Evolutionary conservation across 1,140 invertebrate species (phyloP).

Genomic region (Lithobius niger): DNA sequence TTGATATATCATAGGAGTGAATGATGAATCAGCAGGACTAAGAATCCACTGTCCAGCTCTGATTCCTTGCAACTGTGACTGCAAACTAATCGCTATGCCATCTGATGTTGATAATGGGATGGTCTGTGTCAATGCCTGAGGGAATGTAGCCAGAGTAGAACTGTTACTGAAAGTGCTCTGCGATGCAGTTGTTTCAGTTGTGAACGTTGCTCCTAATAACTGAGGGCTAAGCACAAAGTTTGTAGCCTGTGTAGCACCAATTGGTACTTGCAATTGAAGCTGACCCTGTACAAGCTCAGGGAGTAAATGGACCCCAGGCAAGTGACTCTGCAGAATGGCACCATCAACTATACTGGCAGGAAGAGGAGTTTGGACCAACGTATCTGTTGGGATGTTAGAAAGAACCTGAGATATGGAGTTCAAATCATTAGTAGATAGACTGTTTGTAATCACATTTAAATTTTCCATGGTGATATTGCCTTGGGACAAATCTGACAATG

Average conservation of each 20-base stretch:
- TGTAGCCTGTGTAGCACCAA: neutral
- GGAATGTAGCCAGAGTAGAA: neutral
- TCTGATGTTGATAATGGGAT: neutral
- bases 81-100: slow-evolving; percentile 4
- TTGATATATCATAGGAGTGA: slow-evolving; percentile 6
- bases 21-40: neutral
- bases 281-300: slow-evolving; percentile 2
- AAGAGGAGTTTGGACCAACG: slow-evolving; percentile 15
- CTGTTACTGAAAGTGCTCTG: neutral
- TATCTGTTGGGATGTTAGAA: slow-evolving; percentile 21
- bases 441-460: slow-evolving; percentile 23
- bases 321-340: slow-evolving; percentile 1
- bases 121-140: slow-evolving; percentile 1
- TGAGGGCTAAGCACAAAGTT: slow-evolving; percentile 7
- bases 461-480: slow-evolving; percentile 16
- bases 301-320: slow-evolving; percentile 1
- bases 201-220: slow-evolving; percentile 4
- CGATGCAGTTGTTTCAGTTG: neutral
- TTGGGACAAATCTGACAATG: slow-evolving; percentile 14
- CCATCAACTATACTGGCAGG: neutral
- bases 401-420: slow-evolving; percentile 26
- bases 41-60: slow-evolving; percentile 1
- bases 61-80: slow-evolving; percentile 4
- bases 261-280: slow-evolving; percentile 2
- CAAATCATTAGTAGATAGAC: slow-evolving; percentile 25